Evolutionary conservation across 1,140 invertebrate genomes (phyloP), one percentile per base, ranked within the genome.

Genomic region (Drosophila persimilis): DNA sequence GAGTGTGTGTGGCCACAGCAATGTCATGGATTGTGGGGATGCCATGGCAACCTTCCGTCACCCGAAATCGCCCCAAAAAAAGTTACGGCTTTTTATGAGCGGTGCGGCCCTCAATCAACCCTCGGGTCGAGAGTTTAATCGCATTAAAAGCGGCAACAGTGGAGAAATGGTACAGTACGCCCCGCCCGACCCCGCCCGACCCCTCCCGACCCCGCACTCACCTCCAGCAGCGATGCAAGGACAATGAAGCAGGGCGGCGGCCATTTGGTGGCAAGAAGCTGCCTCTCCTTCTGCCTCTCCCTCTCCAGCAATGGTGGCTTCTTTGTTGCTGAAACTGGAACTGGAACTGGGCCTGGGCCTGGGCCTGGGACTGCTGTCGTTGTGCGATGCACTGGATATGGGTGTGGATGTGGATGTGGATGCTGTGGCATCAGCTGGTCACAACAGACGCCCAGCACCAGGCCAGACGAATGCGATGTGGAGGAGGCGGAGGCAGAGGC

Each of bases 231-330:
- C 39, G 96, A 97, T 89, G 97, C 95, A 79, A 96, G 93, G 46
- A 97, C 93, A 80, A 98, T 96, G 92, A 98, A 98, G 44, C 97
- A 92, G 17, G 97, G 97, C 17, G 97, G 97, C 47, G 97, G 96
- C 78, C 95, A 96, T 46, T 59, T 69, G 41, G 56, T 65, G 17
- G 11, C 41, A 31, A 47, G 58, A 61, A 13, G 11, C 35, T 47
- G 54, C 39, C 31, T 72, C 39, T 55, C 13, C 66, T 55, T 66
- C 24, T 58, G 15, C 53, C 31, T 58, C 61, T 70, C 53, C 64
- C 44, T 47, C 7, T 64, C 39, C 29, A 35, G 22, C 2, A 35
- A 3, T 9, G 15, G 26, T 13, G 26, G 3, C 39, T 39, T 62
- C 31, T 15, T 41, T 29, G 46, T 31, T 59, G 35, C 3, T 15